A percentile compares a stretch with the other conserved stretches of the same genome.
Evolutionary conservation across 2,113 vertebrate species (phyloP).

Genomic region (Sminthopsis crassicaudata): DNA sequence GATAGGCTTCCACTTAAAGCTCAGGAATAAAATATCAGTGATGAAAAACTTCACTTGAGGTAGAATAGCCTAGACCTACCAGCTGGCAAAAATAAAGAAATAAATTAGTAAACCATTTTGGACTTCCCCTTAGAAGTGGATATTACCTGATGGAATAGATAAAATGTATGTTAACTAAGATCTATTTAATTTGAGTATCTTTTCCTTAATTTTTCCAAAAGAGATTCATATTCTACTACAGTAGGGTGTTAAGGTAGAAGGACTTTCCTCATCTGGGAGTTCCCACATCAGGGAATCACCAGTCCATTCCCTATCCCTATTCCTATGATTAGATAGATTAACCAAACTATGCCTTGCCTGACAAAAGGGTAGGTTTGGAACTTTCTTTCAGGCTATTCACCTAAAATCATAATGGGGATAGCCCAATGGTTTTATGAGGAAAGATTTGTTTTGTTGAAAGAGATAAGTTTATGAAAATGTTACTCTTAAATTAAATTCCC

Average conservation of each 20-base stretch:
- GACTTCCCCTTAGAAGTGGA: conserved; percentile 74
- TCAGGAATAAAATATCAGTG: conserved; percentile 74
- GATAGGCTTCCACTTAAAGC: conserved; percentile 71
- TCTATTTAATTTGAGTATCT: conserved; percentile 80
- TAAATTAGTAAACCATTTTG: conserved; percentile 57
- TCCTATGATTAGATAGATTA: conserved; percentile 65
- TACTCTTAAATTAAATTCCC: conserved; percentile 26
- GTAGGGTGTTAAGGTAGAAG: background rate
- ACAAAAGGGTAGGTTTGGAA: conserved; percentile 43
- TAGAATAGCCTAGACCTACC: conserved; percentile 75
- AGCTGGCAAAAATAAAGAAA: conserved; percentile 62
- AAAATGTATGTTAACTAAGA: conserved; percentile 82
- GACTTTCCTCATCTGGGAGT: background rate
- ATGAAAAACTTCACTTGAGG: conserved; percentile 79
- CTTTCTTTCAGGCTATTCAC: conserved; percentile 42
- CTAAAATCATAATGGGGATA: conserved; percentile 29
- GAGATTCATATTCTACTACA: conserved; percentile 55
- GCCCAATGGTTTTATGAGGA: background rate
- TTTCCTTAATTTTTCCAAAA: conserved; percentile 81
- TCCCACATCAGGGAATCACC: background rate
- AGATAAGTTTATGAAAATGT: conserved; percentile 24
- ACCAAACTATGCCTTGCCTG: conserved; percentile 43
- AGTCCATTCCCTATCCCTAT: background rate
- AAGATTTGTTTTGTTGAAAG: conserved; percentile 48
- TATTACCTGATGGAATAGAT: conserved; percentile 79